Evolutionary conservation across 2,113 vertebrate species (phyloP).

Genomic region (Aplodontia rufa): DNA sequence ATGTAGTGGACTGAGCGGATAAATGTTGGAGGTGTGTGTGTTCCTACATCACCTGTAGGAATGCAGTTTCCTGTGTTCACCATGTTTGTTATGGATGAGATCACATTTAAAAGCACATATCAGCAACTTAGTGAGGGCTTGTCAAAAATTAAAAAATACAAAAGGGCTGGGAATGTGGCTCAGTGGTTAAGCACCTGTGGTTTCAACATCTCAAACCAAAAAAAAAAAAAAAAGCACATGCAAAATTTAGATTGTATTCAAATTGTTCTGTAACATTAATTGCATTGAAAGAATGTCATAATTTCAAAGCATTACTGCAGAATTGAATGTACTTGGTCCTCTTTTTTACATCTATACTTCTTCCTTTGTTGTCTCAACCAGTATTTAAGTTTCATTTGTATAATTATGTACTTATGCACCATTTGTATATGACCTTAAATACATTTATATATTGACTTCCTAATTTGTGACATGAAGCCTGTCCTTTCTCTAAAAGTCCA

Average conservation of each 20-base stretch:
- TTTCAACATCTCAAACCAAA: no score
- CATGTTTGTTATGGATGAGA: not conserved
- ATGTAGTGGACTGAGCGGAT: not conserved
- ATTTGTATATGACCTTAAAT: not conserved
- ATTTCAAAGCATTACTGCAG: not conserved
- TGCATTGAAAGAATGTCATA: not conserved
- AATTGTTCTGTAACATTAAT: not conserved
- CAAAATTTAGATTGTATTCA: not conserved
- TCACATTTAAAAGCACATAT: not conserved
- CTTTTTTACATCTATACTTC: not conserved
- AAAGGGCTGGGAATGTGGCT: no score
- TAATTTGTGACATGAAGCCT: not conserved
- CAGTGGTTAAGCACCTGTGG: no score
- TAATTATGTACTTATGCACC: not conserved
- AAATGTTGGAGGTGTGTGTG: not conserved
- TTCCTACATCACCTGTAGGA: not conserved
- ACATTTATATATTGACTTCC: not conserved
- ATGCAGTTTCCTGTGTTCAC: not conserved
- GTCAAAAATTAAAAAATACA: no score
- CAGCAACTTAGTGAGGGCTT: no score
- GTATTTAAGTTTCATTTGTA: not conserved
- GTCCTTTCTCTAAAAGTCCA: not conserved
- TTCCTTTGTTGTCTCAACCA: not conserved
- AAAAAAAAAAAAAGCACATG: not conserved
- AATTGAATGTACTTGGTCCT: not conserved